phyloP scores from a whole-genome alignment of 2,797 vertebrate genomes.

The Rhinoraja longicauda region DNA sequence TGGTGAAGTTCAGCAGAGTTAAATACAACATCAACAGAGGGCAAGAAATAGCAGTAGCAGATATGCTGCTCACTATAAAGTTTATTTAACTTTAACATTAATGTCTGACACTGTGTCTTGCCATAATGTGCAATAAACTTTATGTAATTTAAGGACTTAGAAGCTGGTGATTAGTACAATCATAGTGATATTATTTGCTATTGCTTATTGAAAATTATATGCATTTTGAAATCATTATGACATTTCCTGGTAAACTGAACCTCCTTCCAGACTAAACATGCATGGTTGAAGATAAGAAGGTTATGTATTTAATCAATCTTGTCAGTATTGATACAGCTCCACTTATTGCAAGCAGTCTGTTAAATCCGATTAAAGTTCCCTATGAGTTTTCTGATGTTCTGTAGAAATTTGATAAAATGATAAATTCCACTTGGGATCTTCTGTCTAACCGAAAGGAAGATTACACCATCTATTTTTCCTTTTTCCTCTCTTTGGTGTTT shows the following conservation, averaged over 20 bases:
- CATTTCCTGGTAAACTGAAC: not conserved
- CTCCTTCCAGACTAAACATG: constrained; percentile 5
- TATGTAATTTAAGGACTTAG: not conserved
- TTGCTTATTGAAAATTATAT: not conserved
- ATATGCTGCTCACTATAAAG: not conserved
- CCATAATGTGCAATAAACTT: not conserved
- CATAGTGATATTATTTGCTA: not conserved
- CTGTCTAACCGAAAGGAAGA: not conserved
- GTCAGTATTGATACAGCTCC: not conserved
- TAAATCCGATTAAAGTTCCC: not conserved
- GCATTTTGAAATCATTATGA: not conserved
- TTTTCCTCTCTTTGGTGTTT: not conserved
- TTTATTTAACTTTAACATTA: not conserved
- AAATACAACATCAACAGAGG: not conserved
- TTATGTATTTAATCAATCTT: not conserved
- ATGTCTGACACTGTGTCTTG: not conserved
- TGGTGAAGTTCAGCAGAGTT: not conserved
- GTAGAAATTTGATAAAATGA: not conserved
- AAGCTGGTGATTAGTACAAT: not conserved
- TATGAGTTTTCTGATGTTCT: not conserved
- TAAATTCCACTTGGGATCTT: not conserved
- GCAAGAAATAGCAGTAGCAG: not conserved
- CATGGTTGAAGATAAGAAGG: not conserved
- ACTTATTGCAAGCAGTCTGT: not conserved
- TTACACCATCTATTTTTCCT: not conserved